Evolutionary conservation across 35 echinoderm and acorn worm species (phyloP), one percentile per base, ranked within the genome.

Genomic region (Antedon bifida): DNA sequence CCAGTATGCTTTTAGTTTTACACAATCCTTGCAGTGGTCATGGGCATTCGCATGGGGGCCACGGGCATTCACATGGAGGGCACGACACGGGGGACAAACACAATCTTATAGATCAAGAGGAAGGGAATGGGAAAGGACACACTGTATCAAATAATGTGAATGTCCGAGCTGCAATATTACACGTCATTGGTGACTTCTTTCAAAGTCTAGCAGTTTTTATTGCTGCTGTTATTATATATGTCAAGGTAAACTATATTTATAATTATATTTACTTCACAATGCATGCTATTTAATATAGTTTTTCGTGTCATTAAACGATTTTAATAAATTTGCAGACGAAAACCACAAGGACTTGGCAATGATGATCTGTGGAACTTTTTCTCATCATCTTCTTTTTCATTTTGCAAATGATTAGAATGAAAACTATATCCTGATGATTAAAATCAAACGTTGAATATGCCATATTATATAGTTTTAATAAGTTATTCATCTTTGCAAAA

Each of bases 111-210:
- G 76, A 35, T 31, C 30, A 77, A 33, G 30, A 32, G 34, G 11
- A 77, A 4, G 0, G 3, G 21, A 75, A 75, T 4, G 38, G 13
- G 13, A 42, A 64, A 16, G 51, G 9, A 26, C 10, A 64, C 1
- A 26, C 1, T 21, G 9, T 19, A 19, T 64, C 51, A 26, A 64
- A 21, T 10, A 85, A 85, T 34, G 46, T 90, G 39, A 90, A 90
- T 46, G 34, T 90, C 0, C 39, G 88, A 33, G 88, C 88, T 19
- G 88, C 83, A 32, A 81, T 78, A 11, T 38, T 90, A 0, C 88
- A 86, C 39, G 84, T 90, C 35, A 76, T 90, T 16, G 88, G 88
- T 26, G 88, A 90, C 16, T 76, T 80, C 31, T 30, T 90, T 5
- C 84, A 86, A 36, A 85, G 88, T 26, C 42, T 90, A 34, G 84